Conservation (phyloP, 2,113 vertebrate genomes). For the Silurus meridionalis region DNA sequence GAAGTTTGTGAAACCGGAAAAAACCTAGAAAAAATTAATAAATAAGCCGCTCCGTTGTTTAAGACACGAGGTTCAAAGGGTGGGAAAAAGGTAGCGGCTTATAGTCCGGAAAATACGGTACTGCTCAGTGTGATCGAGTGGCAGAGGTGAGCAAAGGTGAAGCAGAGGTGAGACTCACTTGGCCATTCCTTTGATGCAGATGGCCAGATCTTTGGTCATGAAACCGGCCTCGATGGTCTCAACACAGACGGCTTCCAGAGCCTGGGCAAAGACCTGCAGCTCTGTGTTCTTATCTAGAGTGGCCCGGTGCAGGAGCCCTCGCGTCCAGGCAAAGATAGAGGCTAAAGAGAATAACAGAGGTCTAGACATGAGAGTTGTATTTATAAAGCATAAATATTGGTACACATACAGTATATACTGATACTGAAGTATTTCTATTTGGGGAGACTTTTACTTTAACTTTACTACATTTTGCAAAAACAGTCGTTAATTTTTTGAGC, state of each 20-base stretch:
- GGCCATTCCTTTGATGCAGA: slow-evolving; percentile 92
- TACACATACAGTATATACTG: too few relatives aligned
- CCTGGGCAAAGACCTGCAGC: slow-evolving; percentile 80
- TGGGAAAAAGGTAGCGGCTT: too few relatives aligned
- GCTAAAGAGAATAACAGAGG: slow-evolving; percentile 68
- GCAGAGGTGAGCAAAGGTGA: background rate
- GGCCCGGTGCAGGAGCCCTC: slow-evolving; percentile 90
- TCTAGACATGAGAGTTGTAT: background rate
- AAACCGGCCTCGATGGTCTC: slow-evolving; percentile 96
- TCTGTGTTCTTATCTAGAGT: slow-evolving; percentile 86
- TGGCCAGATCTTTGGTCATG: slow-evolving; percentile 98
- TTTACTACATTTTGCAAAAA: too few relatives aligned
- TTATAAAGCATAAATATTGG: background rate
- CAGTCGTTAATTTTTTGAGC: too few relatives aligned
- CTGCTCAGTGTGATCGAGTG: background rate
- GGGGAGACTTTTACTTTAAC: too few relatives aligned
- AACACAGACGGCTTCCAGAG: slow-evolving; percentile 90
- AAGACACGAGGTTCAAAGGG: too few relatives aligned
- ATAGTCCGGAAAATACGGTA: too few relatives aligned
- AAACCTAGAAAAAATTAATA: too few relatives aligned
- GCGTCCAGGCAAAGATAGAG: slow-evolving; percentile 97
- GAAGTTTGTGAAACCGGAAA: too few relatives aligned
- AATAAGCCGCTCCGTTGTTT: too few relatives aligned
- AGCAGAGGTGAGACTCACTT: slow-evolving; percentile 75
- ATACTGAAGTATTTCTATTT: too few relatives aligned